phyloP scores from a whole-genome alignment of 2,113 vertebrate species.

The Cinclus mexicanus region DNA sequence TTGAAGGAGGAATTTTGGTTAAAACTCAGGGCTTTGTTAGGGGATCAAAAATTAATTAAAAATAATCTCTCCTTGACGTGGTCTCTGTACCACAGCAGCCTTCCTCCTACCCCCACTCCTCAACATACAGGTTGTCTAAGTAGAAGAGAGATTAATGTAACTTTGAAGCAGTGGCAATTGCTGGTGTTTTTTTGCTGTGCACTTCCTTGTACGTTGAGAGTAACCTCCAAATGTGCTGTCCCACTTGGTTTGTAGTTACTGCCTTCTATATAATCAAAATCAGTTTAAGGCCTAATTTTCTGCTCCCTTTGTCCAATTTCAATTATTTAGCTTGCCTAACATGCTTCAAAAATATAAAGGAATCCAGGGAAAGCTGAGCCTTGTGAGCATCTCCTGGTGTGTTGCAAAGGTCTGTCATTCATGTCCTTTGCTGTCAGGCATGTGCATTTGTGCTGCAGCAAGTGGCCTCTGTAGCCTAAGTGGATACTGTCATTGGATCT shows the following conservation, averaged over 20 bases:
- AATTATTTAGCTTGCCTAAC: not conserved
- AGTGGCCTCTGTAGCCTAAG: not conserved
- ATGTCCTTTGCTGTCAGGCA: not conserved
- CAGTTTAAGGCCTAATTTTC: not conserved
- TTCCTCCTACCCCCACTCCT: not conserved
- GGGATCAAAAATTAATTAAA: slow-evolving; percentile 47
- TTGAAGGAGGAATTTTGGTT: not conserved
- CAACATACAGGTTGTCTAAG: not conserved
- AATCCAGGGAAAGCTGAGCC: not conserved
- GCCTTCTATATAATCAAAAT: not conserved
- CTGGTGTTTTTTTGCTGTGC: not conserved
- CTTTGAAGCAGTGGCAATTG: not conserved
- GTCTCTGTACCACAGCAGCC: not conserved
- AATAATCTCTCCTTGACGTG: not conserved
- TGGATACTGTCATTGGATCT: not conserved
- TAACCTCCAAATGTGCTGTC: not conserved
- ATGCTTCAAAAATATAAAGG: rapidly evolving
- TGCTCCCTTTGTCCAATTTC: not conserved
- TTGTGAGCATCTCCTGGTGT: not conserved
- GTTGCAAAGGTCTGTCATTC: not conserved
- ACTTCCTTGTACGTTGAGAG: not conserved
- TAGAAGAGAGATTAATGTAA: not conserved
- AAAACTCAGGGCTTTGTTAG: slow-evolving; percentile 7
- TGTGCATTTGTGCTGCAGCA: not conserved
- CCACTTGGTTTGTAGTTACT: not conserved